Evolutionary conservation across 2,888 invertebrate species (phyloP).

Genomic region (Sipha maydis): DNA sequence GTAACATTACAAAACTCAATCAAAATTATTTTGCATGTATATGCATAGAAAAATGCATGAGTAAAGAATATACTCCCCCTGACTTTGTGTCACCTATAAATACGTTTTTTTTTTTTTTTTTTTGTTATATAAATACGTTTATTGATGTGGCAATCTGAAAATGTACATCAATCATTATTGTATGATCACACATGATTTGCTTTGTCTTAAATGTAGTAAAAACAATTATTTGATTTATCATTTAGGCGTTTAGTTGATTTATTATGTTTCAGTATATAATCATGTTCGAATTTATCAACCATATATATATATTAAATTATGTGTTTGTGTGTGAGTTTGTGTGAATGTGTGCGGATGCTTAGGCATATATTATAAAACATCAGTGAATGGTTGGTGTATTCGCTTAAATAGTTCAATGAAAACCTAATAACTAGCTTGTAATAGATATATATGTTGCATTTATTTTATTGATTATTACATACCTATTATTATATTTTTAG

Average conservation of each 20-base stretch:
- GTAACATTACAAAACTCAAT: neutral
- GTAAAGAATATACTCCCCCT: neutral
- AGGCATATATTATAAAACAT: neutral
- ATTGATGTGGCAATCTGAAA: neutral
- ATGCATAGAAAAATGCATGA: neutral
- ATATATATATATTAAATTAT: neutral
- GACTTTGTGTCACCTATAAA: neutral
- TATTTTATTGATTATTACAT: conserved; percentile 25
- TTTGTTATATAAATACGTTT: neutral
- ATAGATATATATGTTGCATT: conserved; percentile 1
- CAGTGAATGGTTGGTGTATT: neutral
- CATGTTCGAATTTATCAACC: conserved; percentile 4
- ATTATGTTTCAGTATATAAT: neutral
- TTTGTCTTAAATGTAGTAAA: conserved; percentile 3
- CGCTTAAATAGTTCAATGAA: conserved; percentile 1
- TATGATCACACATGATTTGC: neutral
- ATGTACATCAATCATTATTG: neutral
- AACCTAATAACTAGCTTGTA: conserved; percentile 9
- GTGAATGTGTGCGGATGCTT: neutral
- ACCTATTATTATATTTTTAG: conserved; percentile 5
- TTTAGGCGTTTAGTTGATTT: conserved; percentile 15
- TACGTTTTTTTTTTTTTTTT: neutral
- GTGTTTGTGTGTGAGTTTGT: neutral
- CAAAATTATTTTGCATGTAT: neutral
- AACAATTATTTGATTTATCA: neutral